Conservation (phyloP, 2,113 vertebrate species). For the Anas platyrhynchos region DNA sequence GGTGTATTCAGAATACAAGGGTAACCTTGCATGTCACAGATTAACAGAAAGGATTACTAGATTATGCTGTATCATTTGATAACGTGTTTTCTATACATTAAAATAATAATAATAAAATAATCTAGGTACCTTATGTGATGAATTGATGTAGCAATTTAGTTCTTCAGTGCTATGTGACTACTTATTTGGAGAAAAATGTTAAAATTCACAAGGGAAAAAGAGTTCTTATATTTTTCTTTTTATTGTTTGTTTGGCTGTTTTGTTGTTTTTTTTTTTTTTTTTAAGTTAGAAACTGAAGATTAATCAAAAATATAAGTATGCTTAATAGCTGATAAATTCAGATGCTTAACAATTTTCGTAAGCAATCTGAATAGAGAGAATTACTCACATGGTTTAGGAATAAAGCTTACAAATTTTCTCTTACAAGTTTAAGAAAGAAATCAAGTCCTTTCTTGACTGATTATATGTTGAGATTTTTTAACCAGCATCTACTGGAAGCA, state of each 20-base stretch:
- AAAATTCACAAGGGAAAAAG: neutral
- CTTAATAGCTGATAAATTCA: neutral
- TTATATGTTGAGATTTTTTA: neutral
- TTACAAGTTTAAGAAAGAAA: neutral
- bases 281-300: neutral
- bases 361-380: neutral
- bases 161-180: neutral
- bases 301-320: neutral
- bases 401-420: neutral
- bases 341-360: neutral
- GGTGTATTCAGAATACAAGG: neutral
- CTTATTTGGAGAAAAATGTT: neutral
- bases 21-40: neutral
- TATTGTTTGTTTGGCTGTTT: neutral
- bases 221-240: neutral
- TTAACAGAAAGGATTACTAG: constrained; percentile 11
- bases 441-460: neutral
- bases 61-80: neutral
- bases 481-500: neutral
- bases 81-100: neutral
- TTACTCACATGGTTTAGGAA: neutral
- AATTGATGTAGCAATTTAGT: neutral
- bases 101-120: neutral
- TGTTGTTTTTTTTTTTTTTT: neutral
- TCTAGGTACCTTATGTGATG: neutral